Evolutionary conservation across 2,113 vertebrate species (phyloP).

Genomic region (Anolis sagrei): DNA sequence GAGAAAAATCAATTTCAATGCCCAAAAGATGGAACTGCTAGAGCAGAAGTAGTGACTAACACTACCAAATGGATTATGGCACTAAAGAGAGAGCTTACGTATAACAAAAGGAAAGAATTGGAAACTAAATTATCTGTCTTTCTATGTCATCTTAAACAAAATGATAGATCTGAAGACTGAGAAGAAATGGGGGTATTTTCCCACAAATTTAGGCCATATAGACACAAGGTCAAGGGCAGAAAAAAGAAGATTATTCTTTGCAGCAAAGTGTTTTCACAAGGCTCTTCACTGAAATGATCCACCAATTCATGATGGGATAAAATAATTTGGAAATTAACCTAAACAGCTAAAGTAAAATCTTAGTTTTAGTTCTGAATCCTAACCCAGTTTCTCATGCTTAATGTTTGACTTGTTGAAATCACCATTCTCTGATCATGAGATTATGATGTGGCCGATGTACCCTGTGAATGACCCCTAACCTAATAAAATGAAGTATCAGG

Average conservation of each 20-base stretch:
- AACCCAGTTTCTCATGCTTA: conserved; percentile 1
- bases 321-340: neutral
- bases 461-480: conserved; percentile 7
- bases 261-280: neutral
- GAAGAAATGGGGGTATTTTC: conserved; percentile 1
- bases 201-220: neutral
- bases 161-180: conserved; percentile 20
- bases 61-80: conserved; percentile 36
- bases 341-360: neutral
- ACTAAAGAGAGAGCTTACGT: conserved; percentile 39
- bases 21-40: conserved; percentile 73
- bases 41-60: conserved; percentile 65
- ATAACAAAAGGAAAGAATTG: conserved; percentile 28
- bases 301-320: neutral
- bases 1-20: conserved; percentile 78
- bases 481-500: neutral
- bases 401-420: neutral
- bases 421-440: neutral
- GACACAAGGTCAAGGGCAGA: neutral
- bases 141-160: conserved; percentile 23
- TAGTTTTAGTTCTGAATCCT: neutral
- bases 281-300: neutral
- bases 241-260: neutral
- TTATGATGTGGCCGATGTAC: neutral
- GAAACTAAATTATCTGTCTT: conserved; percentile 31